Evolutionary conservation across 2,797 vertebrate species (phyloP).

Genomic region (Glossophaga mutica): DNA sequence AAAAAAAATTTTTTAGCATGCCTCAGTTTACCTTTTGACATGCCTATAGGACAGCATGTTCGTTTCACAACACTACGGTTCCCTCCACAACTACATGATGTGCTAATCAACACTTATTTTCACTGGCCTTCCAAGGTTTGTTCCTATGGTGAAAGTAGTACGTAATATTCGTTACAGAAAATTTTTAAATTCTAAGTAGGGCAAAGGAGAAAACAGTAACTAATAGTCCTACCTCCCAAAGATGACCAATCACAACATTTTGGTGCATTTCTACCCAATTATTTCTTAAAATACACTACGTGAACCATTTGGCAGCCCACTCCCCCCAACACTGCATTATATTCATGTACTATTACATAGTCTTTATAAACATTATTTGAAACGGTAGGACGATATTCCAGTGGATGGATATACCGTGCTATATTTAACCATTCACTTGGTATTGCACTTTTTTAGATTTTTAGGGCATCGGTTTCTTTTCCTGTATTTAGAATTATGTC

Average conservation of each 20-base stretch:
- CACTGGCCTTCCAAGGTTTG: neutral
- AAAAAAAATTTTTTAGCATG: neutral
- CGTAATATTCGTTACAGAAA: neutral
- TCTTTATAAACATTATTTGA: neutral
- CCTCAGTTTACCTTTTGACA: neutral
- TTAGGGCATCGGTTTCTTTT: neutral
- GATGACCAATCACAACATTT: neutral
- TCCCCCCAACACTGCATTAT: neutral
- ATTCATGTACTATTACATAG: neutral
- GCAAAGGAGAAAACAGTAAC: neutral
- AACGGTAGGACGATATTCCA: neutral
- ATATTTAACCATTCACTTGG: neutral
- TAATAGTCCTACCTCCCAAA: neutral
- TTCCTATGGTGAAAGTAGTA: neutral
- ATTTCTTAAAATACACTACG: neutral
- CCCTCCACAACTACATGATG: neutral
- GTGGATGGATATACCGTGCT: neutral
- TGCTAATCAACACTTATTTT: neutral
- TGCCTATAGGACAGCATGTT: neutral
- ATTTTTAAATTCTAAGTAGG: neutral
- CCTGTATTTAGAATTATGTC: neutral
- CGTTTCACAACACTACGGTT: neutral
- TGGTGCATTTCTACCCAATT: neutral
- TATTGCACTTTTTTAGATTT: neutral
- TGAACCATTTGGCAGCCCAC: neutral